A percentile compares a stretch with the other conserved stretches of the same genome.
Conservation (phyloP, 2,797 vertebrate species). For the Catostomus latipinnis region DNA sequence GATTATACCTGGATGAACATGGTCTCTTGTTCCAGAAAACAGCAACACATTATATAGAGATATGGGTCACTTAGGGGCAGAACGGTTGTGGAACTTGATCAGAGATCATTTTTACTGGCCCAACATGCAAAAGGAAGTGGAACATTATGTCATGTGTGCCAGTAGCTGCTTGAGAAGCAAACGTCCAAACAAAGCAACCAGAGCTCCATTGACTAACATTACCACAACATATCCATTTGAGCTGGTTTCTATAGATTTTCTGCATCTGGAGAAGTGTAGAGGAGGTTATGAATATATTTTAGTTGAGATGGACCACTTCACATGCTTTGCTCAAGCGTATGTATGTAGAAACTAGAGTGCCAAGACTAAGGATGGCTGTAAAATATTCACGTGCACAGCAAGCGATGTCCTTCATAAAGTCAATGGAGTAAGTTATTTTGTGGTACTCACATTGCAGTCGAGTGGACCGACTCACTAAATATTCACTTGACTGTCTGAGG, state of each 20-base stretch:
- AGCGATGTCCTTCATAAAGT: no score
- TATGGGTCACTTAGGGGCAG: not conserved
- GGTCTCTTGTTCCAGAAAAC: not conserved
- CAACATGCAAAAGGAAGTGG: not conserved
- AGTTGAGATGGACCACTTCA: conserved; percentile 53
- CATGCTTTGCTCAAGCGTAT: conserved; percentile 45
- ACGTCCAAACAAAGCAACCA: not conserved
- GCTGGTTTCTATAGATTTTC: not conserved
- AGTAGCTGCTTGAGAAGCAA: not conserved
- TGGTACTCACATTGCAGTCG: no score
- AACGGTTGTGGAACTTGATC: not conserved
- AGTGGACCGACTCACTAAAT: no score
- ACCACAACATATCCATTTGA: not conserved
- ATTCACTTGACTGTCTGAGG: no score
- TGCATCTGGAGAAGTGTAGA: conserved; percentile 35
- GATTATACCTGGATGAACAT: no score
- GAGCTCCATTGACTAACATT: not conserved
- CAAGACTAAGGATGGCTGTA: conserved; percentile 3
- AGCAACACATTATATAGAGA: not conserved
- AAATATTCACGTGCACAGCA: no score
- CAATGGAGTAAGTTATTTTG: no score
- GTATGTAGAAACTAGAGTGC: conserved; percentile 38
- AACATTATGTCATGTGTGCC: not conserved
- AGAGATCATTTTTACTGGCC: not conserved
- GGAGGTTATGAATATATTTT: conserved; percentile 48